These are phyloP conservation scores for Paramormyrops kingsleyae DNA, from an alignment of 2,113 vertebrate species.

Conservation along the genomic window DNA sequence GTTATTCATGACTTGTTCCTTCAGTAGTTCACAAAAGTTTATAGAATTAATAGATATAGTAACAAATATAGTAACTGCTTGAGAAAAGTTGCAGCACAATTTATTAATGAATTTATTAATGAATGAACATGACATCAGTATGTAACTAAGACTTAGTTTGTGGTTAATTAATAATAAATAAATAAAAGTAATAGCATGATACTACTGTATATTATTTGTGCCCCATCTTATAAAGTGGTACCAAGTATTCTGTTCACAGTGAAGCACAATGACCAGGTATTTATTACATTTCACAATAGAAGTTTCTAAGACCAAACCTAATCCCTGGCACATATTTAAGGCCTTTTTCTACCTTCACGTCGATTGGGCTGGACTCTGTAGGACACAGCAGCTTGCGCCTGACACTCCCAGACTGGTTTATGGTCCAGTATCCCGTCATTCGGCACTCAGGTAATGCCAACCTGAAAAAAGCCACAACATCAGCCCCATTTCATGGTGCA, in stretches of 20 bases:
- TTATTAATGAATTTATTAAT: no score
- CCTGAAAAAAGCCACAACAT: constrained; percentile 48
- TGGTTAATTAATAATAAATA: background rate
- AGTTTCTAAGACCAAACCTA: background rate
- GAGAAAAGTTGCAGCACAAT: background rate
- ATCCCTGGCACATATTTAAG: background rate
- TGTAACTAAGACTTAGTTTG: background rate
- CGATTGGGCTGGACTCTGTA: constrained; percentile 69
- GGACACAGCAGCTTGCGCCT: constrained; percentile 76
- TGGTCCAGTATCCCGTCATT: constrained; percentile 85
- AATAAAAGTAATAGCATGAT: background rate
- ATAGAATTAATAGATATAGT: no score
- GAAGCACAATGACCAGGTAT: background rate
- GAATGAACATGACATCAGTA: background rate
- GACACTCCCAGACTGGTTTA: constrained; percentile 57
- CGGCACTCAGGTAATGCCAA: constrained; percentile 76
- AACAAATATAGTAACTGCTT: background rate
- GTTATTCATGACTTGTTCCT: no score
- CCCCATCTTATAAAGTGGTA: background rate
- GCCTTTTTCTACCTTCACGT: constrained; percentile 71
- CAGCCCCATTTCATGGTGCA: background rate
- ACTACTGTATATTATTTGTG: background rate
- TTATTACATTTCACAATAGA: background rate
- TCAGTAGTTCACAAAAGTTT: no score
- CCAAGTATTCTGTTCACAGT: background rate